Evolutionary conservation across 2,113 vertebrate species (phyloP), one percentile per base, ranked within the genome.

Genomic region (Chunga burmeisteri): DNA sequence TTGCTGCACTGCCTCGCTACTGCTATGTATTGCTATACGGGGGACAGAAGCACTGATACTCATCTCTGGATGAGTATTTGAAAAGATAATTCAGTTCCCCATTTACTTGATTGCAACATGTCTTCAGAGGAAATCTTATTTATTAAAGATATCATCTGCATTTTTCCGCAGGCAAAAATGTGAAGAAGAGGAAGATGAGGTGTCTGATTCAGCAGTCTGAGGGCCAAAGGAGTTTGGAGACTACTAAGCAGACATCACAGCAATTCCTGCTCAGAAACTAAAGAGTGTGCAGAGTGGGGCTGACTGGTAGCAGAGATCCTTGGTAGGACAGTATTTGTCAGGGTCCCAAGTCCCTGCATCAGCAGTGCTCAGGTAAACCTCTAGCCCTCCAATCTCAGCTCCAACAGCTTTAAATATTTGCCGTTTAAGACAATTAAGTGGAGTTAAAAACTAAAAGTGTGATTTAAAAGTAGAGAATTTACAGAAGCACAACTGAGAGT

Each of bases 401-500:
- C 30, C 17, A 79, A 70, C 52, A 59, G 36, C 36, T 65, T 86
- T 26, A 78, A 79, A 18, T 74, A 74, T 65, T 91, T 88, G 30
- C 34, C 5, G 21, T n/a, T 81, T 79, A 46, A 84, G 13, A 49
- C 34, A 91, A 55, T 90, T 78, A 88, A 61, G 62, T 66, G 30
- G 10, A 53, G 10, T 67, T 89, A 16, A 38, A 83, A 90, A 73
- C 13, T 20, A 73, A 86, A 82, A 87, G 34, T 66, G 84, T 91
- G 40, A 68, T 92, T 92, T 94, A 47, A 75, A 95, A 63, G 44
- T 47, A 81, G 27, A 16, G 30, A 81, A 68, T 81, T 94, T 81
- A 63, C 49, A 91, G 62, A 91, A 79, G 32, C 34, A 84, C 52
- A 75, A 29, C 23, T 61, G 62, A 73, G 77, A 78, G 52, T 73